phyloP scores from a whole-genome alignment of 2,113 vertebrate species.

The Ranitomeya variabilis region DNA sequence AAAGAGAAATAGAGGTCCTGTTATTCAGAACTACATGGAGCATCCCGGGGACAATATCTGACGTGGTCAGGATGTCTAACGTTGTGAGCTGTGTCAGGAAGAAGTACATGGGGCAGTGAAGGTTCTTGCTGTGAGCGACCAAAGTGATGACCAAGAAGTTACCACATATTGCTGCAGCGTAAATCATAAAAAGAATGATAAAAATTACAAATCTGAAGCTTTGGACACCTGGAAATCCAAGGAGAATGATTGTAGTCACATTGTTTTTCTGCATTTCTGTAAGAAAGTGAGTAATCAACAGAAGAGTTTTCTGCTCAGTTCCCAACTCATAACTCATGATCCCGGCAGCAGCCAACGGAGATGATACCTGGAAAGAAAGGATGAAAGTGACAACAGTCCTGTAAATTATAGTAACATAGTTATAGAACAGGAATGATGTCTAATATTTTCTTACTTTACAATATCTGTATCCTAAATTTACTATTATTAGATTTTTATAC shows the following conservation, averaged over 20 bases:
- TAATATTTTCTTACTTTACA: too few species aligned
- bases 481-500: too few species aligned
- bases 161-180: not conserved
- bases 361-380: too few species aligned
- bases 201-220: not conserved
- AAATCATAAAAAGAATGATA: not conserved
- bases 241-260: not conserved
- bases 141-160: constrained; percentile 3
- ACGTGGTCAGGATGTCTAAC: not conserved
- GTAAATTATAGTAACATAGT: too few species aligned
- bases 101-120: constrained; percentile 13
- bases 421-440: too few species aligned
- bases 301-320: too few species aligned
- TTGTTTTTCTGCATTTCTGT: not conserved
- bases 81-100: not conserved
- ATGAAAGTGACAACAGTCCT: too few species aligned
- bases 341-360: too few species aligned
- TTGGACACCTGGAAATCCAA: not conserved
- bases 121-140: not conserved
- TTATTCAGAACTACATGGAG: not conserved
- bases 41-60: not conserved
- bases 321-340: too few species aligned
- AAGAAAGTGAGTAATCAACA: not conserved
- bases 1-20: not conserved
- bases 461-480: too few species aligned